Evolutionary conservation across 1,140 invertebrate species (phyloP).

Genomic region (Magallana angulata): DNA sequence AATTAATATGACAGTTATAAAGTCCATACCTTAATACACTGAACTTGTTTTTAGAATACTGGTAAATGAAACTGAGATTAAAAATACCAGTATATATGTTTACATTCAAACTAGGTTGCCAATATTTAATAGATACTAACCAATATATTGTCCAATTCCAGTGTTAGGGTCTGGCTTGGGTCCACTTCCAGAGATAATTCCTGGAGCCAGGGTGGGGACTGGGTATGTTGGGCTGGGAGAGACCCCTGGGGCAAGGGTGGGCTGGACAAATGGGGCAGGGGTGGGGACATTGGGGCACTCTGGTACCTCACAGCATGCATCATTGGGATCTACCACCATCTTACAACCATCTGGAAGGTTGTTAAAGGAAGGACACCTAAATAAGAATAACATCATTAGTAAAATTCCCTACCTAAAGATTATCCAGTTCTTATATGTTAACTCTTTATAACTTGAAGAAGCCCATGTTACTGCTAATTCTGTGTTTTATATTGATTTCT

Average conservation of each 20-base stretch:
- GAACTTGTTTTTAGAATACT: too few relatives aligned
- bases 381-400: not conserved
- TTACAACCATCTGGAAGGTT: constrained; percentile 60
- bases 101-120: too few relatives aligned
- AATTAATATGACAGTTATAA: too few relatives aligned
- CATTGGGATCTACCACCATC: constrained; percentile 62
- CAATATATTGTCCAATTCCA: constrained; percentile 54
- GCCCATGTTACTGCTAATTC: too few relatives aligned
- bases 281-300: constrained; percentile 65
- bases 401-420: not conserved
- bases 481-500: too few relatives aligned
- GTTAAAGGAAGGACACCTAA: constrained; percentile 67
- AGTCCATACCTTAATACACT: too few relatives aligned
- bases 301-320: constrained; percentile 68
- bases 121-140: not conserved
- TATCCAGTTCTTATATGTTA: too few relatives aligned
- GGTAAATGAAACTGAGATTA: too few relatives aligned
- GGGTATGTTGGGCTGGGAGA: constrained; percentile 50
- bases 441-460: too few relatives aligned
- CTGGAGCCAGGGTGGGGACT: constrained; percentile 47
- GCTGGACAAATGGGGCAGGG: constrained; percentile 50
- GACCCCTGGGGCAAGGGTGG: constrained; percentile 52
- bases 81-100: too few relatives aligned
- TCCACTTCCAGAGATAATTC: constrained; percentile 57
- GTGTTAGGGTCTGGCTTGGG: constrained; percentile 59